Evolutionary conservation across 30 jellyfish, hydroid and myxozoan species (phyloP).

Genomic region (Mastigias papua): DNA sequence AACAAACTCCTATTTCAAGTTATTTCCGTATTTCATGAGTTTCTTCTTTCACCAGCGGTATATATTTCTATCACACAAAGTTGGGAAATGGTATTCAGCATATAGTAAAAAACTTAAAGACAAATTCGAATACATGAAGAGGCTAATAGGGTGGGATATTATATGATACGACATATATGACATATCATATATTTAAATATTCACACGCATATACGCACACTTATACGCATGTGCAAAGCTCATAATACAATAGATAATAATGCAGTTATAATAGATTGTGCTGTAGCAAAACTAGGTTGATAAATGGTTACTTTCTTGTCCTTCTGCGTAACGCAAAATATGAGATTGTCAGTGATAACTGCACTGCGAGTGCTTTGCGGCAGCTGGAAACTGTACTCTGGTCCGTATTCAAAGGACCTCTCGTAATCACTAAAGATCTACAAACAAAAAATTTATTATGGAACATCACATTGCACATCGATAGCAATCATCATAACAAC

Average conservation of each 20-base stretch:
- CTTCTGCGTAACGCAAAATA: conserved; percentile 65
- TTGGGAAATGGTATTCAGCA: no score
- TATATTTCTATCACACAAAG: no score
- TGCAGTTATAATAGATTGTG: no score
- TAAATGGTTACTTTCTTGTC: conserved; percentile 62
- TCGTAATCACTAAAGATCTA: conserved; percentile 84
- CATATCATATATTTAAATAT: no score
- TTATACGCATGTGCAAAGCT: no score
- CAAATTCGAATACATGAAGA: neutral
- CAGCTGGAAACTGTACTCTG: conserved; percentile 82
- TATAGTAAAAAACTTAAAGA: no score
- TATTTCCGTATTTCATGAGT: no score
- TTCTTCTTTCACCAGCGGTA: no score
- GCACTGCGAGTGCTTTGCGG: conserved; percentile 67
- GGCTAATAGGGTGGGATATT: neutral
- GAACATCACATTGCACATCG: neutral
- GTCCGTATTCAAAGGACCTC: conserved; percentile 30
- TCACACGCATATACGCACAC: no score
- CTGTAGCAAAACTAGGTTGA: neutral
- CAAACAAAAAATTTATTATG: neutral
- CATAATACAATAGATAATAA: no score
- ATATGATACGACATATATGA: no score
- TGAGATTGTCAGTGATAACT: conserved; percentile 53
- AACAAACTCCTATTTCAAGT: no score
- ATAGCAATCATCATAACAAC: neutral